Evolutionary conservation across 2,888 invertebrate species (phyloP).

Genomic region (Ophioninae sp.): DNA sequence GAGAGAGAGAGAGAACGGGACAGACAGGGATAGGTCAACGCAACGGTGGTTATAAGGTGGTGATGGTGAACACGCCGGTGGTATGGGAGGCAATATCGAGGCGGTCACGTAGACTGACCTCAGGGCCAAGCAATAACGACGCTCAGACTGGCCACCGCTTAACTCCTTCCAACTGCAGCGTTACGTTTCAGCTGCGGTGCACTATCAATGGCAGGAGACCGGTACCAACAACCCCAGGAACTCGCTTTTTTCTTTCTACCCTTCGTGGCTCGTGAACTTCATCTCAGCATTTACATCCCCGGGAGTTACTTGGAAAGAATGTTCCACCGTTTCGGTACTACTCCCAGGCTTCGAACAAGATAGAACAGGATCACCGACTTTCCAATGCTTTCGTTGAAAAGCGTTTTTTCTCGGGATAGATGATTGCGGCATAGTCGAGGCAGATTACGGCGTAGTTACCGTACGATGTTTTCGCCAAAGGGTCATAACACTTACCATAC

Average conservation of each 20-base stretch:
- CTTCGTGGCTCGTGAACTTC: background rate
- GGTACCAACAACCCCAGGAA: background rate
- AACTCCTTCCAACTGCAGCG: constrained; percentile 52
- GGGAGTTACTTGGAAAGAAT: constrained; percentile 1
- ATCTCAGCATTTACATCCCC: background rate
- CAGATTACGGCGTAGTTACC: background rate
- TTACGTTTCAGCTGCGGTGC: constrained; percentile 24
- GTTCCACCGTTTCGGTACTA: background rate
- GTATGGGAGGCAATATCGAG: constrained; percentile 77
- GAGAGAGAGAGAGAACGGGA: constrained; percentile 65
- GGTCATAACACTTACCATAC: constrained; percentile 94
- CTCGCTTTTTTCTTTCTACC: constrained; percentile 20
- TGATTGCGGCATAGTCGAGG: background rate
- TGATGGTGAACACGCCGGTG: constrained; percentile 71
- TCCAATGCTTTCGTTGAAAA: background rate
- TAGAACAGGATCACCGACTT: background rate
- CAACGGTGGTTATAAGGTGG: constrained; percentile 70
- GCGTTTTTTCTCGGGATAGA: background rate
- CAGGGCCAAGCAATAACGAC: constrained; percentile 79
- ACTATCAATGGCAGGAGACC: constrained; percentile 4
- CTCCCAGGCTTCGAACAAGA: background rate
- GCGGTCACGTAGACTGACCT: constrained; percentile 81
- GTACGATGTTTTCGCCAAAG: background rate
- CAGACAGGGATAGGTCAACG: constrained; percentile 64
- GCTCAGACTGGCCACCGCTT: constrained; percentile 58